Base-by-base conservation (phyloP, 2,888 invertebrate species). In the Caenorhabditis auriculariae region DNA sequence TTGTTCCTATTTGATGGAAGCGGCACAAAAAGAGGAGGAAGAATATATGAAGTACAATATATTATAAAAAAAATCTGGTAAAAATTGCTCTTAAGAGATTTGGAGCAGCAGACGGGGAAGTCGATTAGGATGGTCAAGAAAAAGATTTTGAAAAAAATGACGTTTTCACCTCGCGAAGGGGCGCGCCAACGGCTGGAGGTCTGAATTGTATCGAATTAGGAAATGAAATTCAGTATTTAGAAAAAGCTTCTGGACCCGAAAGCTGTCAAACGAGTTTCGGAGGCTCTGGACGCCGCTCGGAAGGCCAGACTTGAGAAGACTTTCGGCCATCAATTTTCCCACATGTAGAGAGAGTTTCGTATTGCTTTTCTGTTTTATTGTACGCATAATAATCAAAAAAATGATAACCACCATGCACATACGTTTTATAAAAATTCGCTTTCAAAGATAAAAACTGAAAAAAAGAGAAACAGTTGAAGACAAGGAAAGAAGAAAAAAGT, bases 191-290 rank as follows among this genome's bases (percentile, higher is more conserved):
- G 72, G 23, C 32, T 72, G 19, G 51, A 59, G 29, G 67, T 62
- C 6, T 24, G 27, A 6, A 26, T 5, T 47, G 15, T 1, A 17
- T 24, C 21, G n/a, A 5, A 26, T 45, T 2, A 21, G 17, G n/a
- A 23, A 12, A 15, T 4, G 19, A 24, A 15, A 15, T 35, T 35
- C n/a, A 35, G 55, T 15, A 53, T 65, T 29, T 48, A 76, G 70
- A 74, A 72, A 42, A 78, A 78, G 53, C 47, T 78, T 7, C 56
- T 78, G 26, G 73, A 76, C 60, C 75, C 74, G 29, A 51, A 67
- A 23, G 52, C 77, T n/a, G 44, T 79, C 27, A 65, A 66, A 32
- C 29, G 78, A 28, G 67, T 79, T 4, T 67, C 78, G 1, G 72
- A 71, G 0, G 70, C 69, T 23, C 49, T 79, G 35, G 71, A 71